Evolutionary conservation across 1,140 invertebrate genomes (phyloP), one percentile per base, ranked within the genome.

Genomic region (Dendrolimus punctatus): DNA sequence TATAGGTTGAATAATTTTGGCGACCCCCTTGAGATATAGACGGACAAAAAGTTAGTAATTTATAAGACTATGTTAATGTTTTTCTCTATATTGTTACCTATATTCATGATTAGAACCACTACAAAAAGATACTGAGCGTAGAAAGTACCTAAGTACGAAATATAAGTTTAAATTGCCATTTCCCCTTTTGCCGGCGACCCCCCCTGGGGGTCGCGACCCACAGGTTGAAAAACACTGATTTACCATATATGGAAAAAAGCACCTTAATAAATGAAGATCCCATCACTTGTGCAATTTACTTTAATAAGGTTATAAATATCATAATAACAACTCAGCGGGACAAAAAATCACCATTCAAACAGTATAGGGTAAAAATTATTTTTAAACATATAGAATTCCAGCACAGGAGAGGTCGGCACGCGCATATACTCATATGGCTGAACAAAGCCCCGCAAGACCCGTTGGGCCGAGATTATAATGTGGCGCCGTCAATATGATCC

Each of bases 211-310:
- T n/a, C n/a, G n/a, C n/a, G n/a, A n/a, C n/a, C n/a, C n/a, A n/a
- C n/a, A n/a, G n/a, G n/a, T n/a, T n/a, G n/a, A n/a, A n/a, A n/a
- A n/a, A n/a, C n/a, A n/a, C n/a, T n/a, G n/a, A n/a, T n/a, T n/a
- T 63, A 40, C 44, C 44, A 57, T 71, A 51, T 60, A 51, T 71
- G 3, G 48, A 72, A 50, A 80, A 76, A 62, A 49, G 43, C 49
- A 58, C 51, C 47, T 55, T 87, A 37, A 51, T 87, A 0, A 80
- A 84, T 64, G 71, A 79, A 58, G 86, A 88, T 68, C 67, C 85
- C 6, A 77, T 83, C 23, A 83, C 78, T n/a, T 86, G 80, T 62
- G 71, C 68, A 46, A 76, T 80, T 10, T 73, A 82, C 56, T 84
- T 78, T 50, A 71, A 80, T 59, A 83, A 76, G 66, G 48, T 82